phyloP scores from a whole-genome alignment of 2,113 vertebrate genomes.

The Parus major region DNA sequence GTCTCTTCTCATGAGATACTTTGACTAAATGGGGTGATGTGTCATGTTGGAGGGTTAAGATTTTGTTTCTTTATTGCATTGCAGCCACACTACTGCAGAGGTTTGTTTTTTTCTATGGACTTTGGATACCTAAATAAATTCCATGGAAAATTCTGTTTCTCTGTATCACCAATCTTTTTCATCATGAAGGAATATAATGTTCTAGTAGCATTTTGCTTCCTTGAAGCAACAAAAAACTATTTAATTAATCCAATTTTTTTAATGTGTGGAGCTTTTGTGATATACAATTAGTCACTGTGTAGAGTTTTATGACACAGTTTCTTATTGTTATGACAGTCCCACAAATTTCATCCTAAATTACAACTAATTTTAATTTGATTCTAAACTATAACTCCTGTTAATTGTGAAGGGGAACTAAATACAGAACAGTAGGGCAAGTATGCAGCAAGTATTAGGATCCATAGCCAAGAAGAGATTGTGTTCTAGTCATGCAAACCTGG shows the following conservation, averaged over 20 bases:
- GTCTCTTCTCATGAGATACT: not conserved
- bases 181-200: not conserved
- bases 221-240: not conserved
- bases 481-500: not conserved
- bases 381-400: not conserved
- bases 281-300: not conserved
- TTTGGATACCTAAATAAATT: not conserved
- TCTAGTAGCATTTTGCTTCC: not conserved
- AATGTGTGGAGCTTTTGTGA: not conserved
- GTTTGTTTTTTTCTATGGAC: not conserved
- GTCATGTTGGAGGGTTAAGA: not conserved
- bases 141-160: not conserved
- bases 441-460: not conserved
- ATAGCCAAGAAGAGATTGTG: not conserved
- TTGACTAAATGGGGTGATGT: not conserved
- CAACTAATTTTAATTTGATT: not conserved
- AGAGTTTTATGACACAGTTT: not conserved
- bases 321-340: fast-evolving
- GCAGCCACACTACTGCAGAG: not conserved
- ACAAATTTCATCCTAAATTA: not conserved
- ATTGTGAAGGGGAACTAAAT: not conserved
- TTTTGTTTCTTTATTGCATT: not conserved
- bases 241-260: not conserved
- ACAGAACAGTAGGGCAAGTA: not conserved
- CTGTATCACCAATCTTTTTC: not conserved